Evolutionary conservation across 64 coral and sea anemone species (phyloP).

Genomic region (Acropora yongei): DNA sequence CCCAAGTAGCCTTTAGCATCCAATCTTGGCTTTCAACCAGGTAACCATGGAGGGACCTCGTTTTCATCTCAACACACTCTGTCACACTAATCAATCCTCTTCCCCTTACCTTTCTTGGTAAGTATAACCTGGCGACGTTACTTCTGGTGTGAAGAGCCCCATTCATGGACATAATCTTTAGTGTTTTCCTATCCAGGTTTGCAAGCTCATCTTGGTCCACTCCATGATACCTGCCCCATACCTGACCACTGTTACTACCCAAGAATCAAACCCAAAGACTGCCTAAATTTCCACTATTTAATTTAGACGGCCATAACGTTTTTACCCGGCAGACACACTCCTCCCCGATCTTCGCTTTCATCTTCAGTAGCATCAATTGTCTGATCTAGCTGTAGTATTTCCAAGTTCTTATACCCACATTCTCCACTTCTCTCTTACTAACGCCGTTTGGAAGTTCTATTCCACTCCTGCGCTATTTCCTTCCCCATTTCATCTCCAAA

Average conservation of each 20-base stretch:
- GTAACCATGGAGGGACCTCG: neutral
- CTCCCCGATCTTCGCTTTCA: neutral
- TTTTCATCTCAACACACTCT: constrained; percentile 1
- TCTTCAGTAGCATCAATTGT: neutral
- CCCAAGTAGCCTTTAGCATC: constrained; percentile 1
- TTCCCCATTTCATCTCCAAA: constrained; percentile 19
- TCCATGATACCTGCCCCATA: constrained; percentile 12
- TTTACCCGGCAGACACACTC: constrained; percentile 8
- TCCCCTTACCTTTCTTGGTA: neutral
- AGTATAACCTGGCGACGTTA: constrained; percentile 4
- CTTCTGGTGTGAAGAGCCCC: neutral
- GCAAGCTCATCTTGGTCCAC: neutral
- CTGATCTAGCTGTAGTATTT: constrained; percentile 5
- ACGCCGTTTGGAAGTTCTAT: constrained; percentile 16
- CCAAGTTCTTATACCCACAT: constrained; percentile 24
- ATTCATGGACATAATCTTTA: neutral
- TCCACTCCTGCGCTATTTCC: neutral
- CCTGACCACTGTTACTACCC: constrained; percentile 12
- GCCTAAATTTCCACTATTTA: neutral
- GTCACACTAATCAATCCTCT: constrained; percentile 11
- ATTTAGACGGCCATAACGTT: neutral
- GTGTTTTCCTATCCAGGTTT: neutral
- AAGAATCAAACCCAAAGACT: neutral
- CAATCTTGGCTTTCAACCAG: neutral
- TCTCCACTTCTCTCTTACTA: neutral